Evolutionary conservation across 2,888 invertebrate species (phyloP).

Genomic region (Nasonovia ribisnigri): DNA sequence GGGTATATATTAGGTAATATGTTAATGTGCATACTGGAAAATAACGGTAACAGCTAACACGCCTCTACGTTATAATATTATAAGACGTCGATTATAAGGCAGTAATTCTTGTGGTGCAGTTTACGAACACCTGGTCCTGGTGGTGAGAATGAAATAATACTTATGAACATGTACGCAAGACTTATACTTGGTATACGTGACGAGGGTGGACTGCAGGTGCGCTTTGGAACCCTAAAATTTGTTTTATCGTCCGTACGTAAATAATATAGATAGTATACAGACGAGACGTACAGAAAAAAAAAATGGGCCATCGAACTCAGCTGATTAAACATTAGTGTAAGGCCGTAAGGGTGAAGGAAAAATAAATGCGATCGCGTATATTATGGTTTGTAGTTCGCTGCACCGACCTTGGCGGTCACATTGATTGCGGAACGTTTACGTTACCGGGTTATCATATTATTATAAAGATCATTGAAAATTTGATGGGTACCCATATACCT

Average conservation of each 20-base stretch:
- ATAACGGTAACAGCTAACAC: background rate
- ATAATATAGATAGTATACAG: background rate
- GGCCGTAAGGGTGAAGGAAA: slow-evolving; percentile 1
- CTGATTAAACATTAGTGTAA: background rate
- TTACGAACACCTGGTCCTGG: background rate
- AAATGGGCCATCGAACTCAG: slow-evolving; percentile 3
- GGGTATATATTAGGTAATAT: background rate
- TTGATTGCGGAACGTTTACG: background rate
- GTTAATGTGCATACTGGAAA: background rate
- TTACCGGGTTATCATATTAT: slow-evolving; percentile 1
- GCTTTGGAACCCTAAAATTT: background rate
- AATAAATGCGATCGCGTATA: background rate
- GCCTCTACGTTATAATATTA: background rate
- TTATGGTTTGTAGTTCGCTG: background rate
- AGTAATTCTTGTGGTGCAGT: background rate
- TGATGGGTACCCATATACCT: background rate
- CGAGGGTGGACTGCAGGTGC: background rate
- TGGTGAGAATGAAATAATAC: background rate
- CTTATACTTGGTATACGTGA: background rate
- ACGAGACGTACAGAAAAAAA: background rate
- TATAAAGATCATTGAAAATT: background rate
- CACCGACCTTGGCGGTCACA: background rate
- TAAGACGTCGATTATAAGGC: background rate
- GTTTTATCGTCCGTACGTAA: background rate
- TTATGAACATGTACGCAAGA: background rate